These are phyloP conservation scores for Cromileptes altivelis DNA, from an alignment of 2,113 vertebrate species.

Conservation along the genomic window DNA sequence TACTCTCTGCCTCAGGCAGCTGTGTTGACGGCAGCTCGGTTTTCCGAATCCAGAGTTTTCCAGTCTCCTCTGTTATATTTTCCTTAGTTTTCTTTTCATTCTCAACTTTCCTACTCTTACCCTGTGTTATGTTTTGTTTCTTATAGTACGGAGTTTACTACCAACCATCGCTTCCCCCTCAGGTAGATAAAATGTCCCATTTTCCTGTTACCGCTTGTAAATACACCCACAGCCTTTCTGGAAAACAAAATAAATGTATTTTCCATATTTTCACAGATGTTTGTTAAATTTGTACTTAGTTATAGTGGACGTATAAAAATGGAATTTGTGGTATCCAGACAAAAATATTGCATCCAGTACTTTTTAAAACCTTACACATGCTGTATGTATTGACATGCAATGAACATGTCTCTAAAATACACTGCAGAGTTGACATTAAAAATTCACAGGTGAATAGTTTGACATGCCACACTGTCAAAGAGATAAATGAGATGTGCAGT, in stretches of 20 bases:
- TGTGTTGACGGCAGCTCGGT: neutral
- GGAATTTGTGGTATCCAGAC: neutral
- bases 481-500: neutral
- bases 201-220: constrained; percentile 51
- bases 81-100: constrained; percentile 10
- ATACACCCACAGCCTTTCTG: constrained; percentile 19
- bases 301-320: neutral
- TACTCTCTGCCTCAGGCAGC: neutral
- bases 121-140: constrained; percentile 79
- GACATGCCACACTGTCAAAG: neutral
- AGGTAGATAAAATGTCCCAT: constrained; percentile 80
- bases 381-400: neutral
- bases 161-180: constrained; percentile 79
- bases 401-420: neutral
- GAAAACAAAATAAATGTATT: neutral
- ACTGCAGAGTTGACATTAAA: neutral
- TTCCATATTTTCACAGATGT: neutral
- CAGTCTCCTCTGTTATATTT: neutral
- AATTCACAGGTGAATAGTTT: neutral
- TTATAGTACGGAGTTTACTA: constrained; percentile 84
- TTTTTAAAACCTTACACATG: neutral
- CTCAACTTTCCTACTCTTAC: constrained; percentile 63
- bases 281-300: constrained; percentile 5
- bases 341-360: neutral
- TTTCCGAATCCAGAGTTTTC: constrained; percentile 9